A percentile compares a stretch with the other conserved stretches of the same genome.
Evolutionary conservation across 2,113 vertebrate species (phyloP).

Genomic region (Butastur rufipennis): DNA sequence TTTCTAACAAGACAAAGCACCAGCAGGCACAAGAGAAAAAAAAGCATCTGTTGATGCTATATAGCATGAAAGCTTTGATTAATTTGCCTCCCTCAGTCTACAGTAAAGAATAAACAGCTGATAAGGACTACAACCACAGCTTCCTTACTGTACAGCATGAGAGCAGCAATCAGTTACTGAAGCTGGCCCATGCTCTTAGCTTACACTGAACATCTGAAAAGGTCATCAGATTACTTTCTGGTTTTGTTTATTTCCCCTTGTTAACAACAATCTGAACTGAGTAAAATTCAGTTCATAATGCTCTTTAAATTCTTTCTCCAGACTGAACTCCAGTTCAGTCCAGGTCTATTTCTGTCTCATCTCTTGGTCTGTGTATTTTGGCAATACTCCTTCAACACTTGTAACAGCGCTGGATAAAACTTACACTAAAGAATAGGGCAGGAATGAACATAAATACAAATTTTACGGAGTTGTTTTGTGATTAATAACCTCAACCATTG

Average conservation of each 20-base stretch:
- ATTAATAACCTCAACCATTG: background rate
- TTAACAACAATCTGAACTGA: constrained; percentile 7
- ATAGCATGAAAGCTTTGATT: background rate
- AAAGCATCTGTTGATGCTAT: background rate
- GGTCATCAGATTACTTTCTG: background rate
- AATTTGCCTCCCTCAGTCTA: background rate
- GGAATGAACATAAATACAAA: background rate
- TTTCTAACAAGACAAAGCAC: background rate
- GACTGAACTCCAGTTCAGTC: constrained; percentile 5
- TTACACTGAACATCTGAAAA: background rate
- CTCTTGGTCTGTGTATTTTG: constrained; percentile 12
- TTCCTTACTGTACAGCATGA: background rate
- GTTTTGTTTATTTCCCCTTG: constrained; percentile 40
- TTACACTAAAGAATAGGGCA: background rate
- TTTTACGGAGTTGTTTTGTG: background rate
- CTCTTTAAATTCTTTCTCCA: constrained; percentile 32
- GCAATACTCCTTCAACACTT: background rate
- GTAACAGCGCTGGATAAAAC: background rate
- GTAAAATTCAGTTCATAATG: background rate
- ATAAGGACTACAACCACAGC: background rate
- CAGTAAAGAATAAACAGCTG: background rate
- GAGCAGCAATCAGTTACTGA: background rate
- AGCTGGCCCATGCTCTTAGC: background rate
- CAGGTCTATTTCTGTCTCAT: constrained; percentile 47
- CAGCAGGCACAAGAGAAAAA: background rate